Evolutionary conservation across 2,797 vertebrate genomes (phyloP).

Genomic region (Cirrhinus molitorella): DNA sequence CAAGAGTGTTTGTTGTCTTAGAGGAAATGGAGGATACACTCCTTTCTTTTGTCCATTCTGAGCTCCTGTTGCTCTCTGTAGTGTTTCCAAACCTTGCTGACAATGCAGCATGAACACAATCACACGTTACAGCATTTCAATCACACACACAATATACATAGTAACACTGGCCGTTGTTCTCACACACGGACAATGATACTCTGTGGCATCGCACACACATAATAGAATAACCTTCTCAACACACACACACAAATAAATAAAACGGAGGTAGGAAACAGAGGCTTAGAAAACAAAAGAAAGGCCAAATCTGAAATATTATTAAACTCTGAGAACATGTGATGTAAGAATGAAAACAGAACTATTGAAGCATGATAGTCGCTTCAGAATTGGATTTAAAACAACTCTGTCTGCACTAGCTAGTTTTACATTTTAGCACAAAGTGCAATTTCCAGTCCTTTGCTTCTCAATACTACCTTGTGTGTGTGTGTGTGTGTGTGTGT

Average conservation of each 20-base stretch:
- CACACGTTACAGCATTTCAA: background rate
- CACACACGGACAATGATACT: background rate
- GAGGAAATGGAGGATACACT: slow-evolving; percentile 45
- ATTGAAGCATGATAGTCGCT: no score
- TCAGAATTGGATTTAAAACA: no score
- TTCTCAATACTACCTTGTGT: background rate
- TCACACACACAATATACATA: background rate
- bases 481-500: slow-evolving; percentile 11
- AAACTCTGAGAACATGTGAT: background rate
- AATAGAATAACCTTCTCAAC: slow-evolving; percentile 1
- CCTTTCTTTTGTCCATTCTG: slow-evolving; percentile 42
- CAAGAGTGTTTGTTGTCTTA: slow-evolving; percentile 26
- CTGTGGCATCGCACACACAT: background rate
- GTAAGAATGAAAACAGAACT: no score
- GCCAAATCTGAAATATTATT: background rate
- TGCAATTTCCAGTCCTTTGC: background rate
- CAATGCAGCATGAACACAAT: slow-evolving; percentile 1
- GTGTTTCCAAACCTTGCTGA: slow-evolving; percentile 31
- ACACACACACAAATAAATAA: background rate
- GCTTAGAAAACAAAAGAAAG: slow-evolving; percentile 1
- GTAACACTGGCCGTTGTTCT: background rate
- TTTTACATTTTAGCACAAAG: no score
- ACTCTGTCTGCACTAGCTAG: no score
- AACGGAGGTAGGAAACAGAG: background rate
- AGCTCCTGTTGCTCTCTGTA: background rate